Conservation (phyloP, 1,140 invertebrate species). For the Oppia nitens region DNA sequence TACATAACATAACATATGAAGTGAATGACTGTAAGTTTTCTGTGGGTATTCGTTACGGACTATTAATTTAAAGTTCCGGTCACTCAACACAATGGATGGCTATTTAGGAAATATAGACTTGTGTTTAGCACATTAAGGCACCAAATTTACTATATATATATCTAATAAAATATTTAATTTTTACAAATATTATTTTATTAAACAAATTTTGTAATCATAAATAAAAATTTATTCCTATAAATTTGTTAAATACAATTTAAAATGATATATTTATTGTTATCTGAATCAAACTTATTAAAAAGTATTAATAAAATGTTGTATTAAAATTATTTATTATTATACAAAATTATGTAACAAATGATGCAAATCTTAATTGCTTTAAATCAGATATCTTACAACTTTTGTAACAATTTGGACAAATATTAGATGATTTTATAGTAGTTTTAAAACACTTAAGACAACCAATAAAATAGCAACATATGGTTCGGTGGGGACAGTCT, state of each 20-base stretch:
- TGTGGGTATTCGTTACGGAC: slow-evolving; percentile 1
- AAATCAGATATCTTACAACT: not conserved
- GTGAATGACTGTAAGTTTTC: not conserved
- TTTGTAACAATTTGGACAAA: not conserved
- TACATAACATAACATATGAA: too few relatives aligned
- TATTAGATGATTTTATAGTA: not conserved
- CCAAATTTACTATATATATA: not conserved
- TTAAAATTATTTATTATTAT: not conserved
- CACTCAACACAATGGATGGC: not conserved
- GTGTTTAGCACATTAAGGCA: not conserved
- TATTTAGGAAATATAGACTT: not conserved
- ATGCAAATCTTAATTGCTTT: not conserved
- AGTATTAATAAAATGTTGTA: too few relatives aligned
- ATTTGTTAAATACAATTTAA: too few relatives aligned
- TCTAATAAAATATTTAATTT: not conserved
- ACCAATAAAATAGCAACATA: not conserved
- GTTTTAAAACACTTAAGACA: not conserved
- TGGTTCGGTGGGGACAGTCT: not conserved
- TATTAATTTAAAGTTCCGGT: slow-evolving; percentile 13
- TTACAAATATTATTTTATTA: too few relatives aligned
- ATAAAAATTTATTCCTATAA: too few relatives aligned
- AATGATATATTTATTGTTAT: too few relatives aligned
- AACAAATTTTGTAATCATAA: too few relatives aligned
- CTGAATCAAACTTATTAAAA: too few relatives aligned
- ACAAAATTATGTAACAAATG: not conserved